Conservation (phyloP, 2,888 invertebrate genomes). For the Merodon equestris region DNA sequence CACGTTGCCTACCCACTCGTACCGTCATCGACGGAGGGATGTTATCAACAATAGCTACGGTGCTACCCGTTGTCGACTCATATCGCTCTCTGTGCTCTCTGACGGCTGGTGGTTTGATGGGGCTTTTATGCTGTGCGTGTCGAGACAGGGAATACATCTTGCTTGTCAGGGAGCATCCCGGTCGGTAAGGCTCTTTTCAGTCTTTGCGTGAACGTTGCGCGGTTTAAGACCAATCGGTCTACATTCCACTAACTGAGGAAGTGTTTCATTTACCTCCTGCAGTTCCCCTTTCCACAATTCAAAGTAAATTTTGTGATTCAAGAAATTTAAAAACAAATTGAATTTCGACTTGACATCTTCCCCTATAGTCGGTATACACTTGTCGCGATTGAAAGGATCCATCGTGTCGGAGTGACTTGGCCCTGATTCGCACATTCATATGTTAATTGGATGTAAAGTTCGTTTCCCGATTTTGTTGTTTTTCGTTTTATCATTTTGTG, state of each 20-base stretch:
- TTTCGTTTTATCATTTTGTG: constrained; percentile 16
- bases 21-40: constrained; percentile 7
- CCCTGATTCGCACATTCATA: constrained; percentile 57
- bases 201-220: constrained; percentile 64
- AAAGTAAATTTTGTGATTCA: too few relatives aligned
- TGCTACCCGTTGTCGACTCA: constrained; percentile 29
- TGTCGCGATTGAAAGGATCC: constrained; percentile 37
- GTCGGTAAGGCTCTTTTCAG: constrained; percentile 42
- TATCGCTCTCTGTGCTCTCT: constrained; percentile 53
- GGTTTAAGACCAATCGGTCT: constrained; percentile 37
- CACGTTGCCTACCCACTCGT: constrained; percentile 1
- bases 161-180: constrained; percentile 50
- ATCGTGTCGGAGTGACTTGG: constrained; percentile 21
- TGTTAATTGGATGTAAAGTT: constrained; percentile 41
- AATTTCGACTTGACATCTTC: constrained; percentile 10
- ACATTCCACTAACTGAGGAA: constrained; percentile 14
- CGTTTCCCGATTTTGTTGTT: constrained; percentile 19
- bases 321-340: too few relatives aligned
- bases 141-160: constrained; percentile 45
- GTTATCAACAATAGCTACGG: constrained; percentile 33
- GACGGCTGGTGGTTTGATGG: too few relatives aligned
- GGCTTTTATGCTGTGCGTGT: constrained; percentile 29
- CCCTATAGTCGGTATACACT: constrained; percentile 4
- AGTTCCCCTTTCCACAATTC: too few relatives aligned
- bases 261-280: constrained; percentile 5